A percentile compares a stretch with the other conserved stretches of the same genome.
Evolutionary conservation across 2,888 invertebrate genomes (phyloP).

Genomic region (Hydropsyche betteni): DNA sequence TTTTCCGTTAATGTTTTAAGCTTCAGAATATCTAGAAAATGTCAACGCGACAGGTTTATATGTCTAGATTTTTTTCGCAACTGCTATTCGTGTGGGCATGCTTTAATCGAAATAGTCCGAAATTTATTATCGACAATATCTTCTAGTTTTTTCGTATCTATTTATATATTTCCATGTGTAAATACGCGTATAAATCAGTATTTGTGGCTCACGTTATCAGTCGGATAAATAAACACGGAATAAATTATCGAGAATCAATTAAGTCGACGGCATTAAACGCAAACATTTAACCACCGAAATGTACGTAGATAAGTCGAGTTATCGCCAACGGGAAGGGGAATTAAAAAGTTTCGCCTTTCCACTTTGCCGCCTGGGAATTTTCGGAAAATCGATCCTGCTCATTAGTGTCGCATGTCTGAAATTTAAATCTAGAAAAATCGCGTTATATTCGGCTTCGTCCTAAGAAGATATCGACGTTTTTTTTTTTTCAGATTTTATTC

Average conservation of each 20-base stretch:
- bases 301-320: too few species aligned
- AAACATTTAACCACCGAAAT: too few species aligned
- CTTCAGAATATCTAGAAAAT: constrained; percentile 25
- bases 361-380: too few species aligned
- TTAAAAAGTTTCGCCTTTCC: too few species aligned
- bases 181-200: neutral
- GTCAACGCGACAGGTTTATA: constrained; percentile 46
- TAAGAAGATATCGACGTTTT: too few species aligned
- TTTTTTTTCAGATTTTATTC: too few species aligned
- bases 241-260: constrained; percentile 20
- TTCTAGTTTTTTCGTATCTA: constrained; percentile 14
- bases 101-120: constrained; percentile 44
- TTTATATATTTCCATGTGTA: neutral
- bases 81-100: constrained; percentile 41
- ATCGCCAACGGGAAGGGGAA: too few species aligned
- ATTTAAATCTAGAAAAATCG: too few species aligned
- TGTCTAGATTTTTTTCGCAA: constrained; percentile 42
- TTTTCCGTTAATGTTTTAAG: neutral
- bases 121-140: constrained; percentile 41
- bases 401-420: too few species aligned
- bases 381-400: too few species aligned
- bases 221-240: constrained; percentile 1
- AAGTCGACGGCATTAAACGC: neutral
- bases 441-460: too few species aligned
- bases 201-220: constrained; percentile 3